Evolutionary conservation across 2,113 vertebrate species (phyloP).

Genomic region (Pseudopodoces humilis): DNA sequence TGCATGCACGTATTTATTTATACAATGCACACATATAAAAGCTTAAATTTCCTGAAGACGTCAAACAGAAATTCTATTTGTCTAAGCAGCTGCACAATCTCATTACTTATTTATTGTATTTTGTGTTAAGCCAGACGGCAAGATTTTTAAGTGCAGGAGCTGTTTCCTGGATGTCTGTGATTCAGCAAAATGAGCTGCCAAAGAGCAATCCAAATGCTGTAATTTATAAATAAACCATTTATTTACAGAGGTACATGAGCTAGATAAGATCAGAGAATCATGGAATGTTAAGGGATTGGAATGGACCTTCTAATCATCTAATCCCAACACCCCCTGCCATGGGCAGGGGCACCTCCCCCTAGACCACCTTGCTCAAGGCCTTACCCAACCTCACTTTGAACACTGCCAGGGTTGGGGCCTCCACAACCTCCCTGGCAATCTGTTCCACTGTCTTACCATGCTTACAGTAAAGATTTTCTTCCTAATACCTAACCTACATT

Average conservation of each 20-base stretch:
- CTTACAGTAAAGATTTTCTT: neutral
- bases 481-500: neutral
- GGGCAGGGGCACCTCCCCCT: neutral
- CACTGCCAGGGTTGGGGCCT: neutral
- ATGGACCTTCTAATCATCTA: neutral
- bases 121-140: neutral
- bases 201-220: neutral
- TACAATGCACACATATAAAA: neutral
- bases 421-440: neutral
- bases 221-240: neutral
- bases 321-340: neutral
- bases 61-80: constrained; percentile 28
- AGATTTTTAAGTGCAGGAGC: neutral
- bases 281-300: neutral
- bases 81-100: neutral
- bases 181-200: neutral
- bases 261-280: neutral
- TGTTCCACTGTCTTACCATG: neutral
- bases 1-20: neutral
- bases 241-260: neutral
- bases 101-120: constrained; percentile 17
- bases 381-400: neutral
- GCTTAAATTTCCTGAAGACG: constrained; percentile 11
- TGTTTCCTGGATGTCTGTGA: neutral
- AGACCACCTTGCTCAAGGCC: neutral